Evolutionary conservation across 2,797 vertebrate species (phyloP), one percentile per base, ranked within the genome.

Genomic region (Lacerta viridis): DNA sequence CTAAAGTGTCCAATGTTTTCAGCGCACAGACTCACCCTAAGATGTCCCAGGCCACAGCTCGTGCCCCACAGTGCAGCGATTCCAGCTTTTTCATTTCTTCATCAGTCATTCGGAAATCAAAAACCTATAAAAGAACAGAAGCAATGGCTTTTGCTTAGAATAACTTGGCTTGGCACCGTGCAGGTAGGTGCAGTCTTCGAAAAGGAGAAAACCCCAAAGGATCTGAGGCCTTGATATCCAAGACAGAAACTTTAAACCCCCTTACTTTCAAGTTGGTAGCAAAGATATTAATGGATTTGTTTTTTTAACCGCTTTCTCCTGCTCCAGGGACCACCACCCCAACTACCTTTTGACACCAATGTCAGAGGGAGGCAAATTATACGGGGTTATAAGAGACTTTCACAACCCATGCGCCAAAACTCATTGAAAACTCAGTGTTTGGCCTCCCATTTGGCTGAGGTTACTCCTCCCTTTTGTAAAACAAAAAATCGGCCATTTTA

Each of bases 71-170:
- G 72, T 84, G 71, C 23, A 84, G 83, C 3, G 71, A 41, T 27
- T 29, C 71, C 71, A 84, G 71, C n/a, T 84, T 75, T n/a, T 84
- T 84, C 36, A 84, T 27, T n/a, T n/a, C 83, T 18, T 61, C 83
- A 10, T 84, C 83, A 0, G 71, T 41, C 71, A 84, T 33, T 15
- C 33, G 18, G 71, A 84, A 84, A 36, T 84, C 83, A 84, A 84
- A 84, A 3, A 76, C 71, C 83, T 84, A 39, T 50, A 75, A 59
- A 74, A 39, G 36, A 18, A n/a, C 9, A 36, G 9, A 20, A 55
- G 50, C 50, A 55, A 55, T 55, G 50, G 15, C 50, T n/a, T 15
- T 3, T 5, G 29, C 13, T 18, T n/a, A 7, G 25, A 39, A 29
- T 8, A 2, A 9, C 23, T 18, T 13, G 36, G 25, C 80, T 41